Evolutionary conservation across 2,797 vertebrate species (phyloP), one percentile per base, ranked within the genome.

Genomic region (Agapornis canus): DNA sequence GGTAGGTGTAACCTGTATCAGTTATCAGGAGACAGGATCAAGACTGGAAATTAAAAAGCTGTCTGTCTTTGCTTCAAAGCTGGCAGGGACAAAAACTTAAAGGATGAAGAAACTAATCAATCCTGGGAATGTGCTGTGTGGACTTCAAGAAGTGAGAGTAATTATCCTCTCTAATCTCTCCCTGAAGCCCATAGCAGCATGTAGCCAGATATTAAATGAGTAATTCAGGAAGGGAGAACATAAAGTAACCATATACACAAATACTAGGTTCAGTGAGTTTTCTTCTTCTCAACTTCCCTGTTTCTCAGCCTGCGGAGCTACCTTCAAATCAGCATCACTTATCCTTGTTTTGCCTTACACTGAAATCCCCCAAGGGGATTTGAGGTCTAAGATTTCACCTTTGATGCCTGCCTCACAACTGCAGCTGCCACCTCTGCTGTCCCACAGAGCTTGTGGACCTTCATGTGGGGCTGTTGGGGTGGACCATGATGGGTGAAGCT

Each of bases 11-110:
- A 43, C 39, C 39, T 25, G 37, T 35, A 72, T 35, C 54, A 15
- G 29, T 39, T 72, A 72, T 81, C 60, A 60, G 43, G 61, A 73
- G 65, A 66, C 40, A 72, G 64, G 64, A 51, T 54, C 0, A 3
- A 63, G 49, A 73, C 45, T 89, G 60, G 76, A 82, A 93, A 86
- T 75, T 57, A 79, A 57, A 85, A 91, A 70, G 27, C 51, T 86
- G 47, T 37, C 66, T 88, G 13, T 60, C 49, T 65, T 85, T 61
- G 42, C 47, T 61, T 82, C 61, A 89, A 47, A 69, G 47, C 39
- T 82, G 63, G 14, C 0, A 1, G 47, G 23, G 42, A 75, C 32
- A 82, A 75, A 84, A 82, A 7, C 45, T 75, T 78, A 51, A 85
- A 91, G 66, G 37, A 82, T 75, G 61, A 72, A 82, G 49, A 48